phyloP scores from a whole-genome alignment of 2,888 invertebrate genomes.

The Rhingia campestris region DNA sequence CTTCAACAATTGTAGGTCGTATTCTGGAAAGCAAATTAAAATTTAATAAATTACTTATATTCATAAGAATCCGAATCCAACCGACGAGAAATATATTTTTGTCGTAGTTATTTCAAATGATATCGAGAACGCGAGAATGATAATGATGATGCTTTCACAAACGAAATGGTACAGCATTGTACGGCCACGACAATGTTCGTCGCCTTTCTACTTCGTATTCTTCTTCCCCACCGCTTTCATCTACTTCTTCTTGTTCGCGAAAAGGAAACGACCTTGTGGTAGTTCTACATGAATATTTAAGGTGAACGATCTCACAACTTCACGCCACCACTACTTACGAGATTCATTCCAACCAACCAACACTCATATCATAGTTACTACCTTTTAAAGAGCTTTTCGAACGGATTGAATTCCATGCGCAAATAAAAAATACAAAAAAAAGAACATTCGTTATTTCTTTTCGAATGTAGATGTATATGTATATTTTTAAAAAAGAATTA shows the following conservation, averaged over 20 bases:
- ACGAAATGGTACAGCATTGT: constrained; percentile 33
- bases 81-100: not conserved
- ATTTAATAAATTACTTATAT: not conserved
- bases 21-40: constrained; percentile 6
- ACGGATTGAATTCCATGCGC: constrained; percentile 45
- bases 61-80: not conserved
- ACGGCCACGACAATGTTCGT: constrained; percentile 14
- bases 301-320: constrained; percentile 81
- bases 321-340: constrained; percentile 44
- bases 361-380: constrained; percentile 49
- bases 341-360: constrained; percentile 21
- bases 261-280: constrained; percentile 81
- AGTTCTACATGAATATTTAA: constrained; percentile 79
- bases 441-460: constrained; percentile 35
- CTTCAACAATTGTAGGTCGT: constrained; percentile 1
- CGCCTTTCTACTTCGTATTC: not conserved
- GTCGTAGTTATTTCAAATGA: not conserved
- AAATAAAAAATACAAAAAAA: constrained; percentile 32
- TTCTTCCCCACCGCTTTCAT: not conserved
- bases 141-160: constrained; percentile 28
- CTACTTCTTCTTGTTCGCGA: constrained; percentile 11
- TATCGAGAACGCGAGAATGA: constrained; percentile 20
- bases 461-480: constrained; percentile 37
- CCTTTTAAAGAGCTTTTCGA: constrained; percentile 61
- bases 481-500: constrained; percentile 33